phyloP scores from a whole-genome alignment of 1,140 invertebrate species.

The Leguminivora glycinivorella region DNA sequence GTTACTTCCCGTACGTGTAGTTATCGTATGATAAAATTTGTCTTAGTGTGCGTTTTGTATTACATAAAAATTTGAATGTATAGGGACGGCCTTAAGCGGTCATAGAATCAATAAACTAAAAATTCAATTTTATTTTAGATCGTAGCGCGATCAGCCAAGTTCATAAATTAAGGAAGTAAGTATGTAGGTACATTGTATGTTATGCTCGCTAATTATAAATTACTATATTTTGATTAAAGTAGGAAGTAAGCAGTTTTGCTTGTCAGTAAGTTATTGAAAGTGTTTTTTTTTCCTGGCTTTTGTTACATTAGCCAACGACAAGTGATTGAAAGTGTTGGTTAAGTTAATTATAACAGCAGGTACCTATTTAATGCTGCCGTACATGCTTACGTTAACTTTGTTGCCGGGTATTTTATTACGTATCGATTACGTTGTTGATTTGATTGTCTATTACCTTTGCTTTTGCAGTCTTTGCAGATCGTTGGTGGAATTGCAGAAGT shows the following conservation, averaged over 20 bases:
- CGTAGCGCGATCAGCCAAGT: neutral
- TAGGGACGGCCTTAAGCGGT: conserved; percentile 49
- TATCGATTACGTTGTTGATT: neutral
- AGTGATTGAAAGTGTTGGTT: conserved; percentile 7
- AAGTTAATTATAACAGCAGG: neutral
- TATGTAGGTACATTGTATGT: neutral
- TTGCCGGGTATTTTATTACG: neutral
- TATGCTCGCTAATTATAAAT: neutral
- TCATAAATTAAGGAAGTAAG: neutral
- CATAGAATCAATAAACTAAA: conserved; percentile 73
- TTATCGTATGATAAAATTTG: conserved; percentile 54
- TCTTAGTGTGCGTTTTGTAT: conserved; percentile 61
- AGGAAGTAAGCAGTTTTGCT: conserved; percentile 17
- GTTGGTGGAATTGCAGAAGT: neutral
- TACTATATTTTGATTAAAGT: neutral
- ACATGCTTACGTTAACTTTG: neutral
- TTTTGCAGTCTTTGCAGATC: neutral
- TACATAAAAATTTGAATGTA: conserved; percentile 69
- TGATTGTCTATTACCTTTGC: neutral
- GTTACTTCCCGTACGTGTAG: conserved; percentile 72
- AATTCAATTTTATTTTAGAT: conserved; percentile 68
- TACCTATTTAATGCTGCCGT: neutral
- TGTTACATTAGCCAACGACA: no score
- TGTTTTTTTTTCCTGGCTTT: no score
- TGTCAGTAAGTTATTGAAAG: neutral